Evolutionary conservation across 2,113 vertebrate species (phyloP), one percentile per base, ranked within the genome.

Genomic region (Apistogramma diplotaenia): DNA sequence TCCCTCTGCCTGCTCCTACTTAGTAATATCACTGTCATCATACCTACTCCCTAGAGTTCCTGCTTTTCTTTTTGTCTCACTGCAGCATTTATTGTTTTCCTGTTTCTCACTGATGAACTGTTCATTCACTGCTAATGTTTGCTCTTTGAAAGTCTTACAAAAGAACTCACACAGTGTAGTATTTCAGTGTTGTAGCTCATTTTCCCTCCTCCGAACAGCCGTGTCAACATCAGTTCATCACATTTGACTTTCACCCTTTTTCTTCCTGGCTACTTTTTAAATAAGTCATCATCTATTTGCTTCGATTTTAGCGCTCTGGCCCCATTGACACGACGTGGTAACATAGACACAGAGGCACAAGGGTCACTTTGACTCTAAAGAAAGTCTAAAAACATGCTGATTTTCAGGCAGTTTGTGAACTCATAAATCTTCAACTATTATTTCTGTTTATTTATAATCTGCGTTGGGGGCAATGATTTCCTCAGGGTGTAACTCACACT

Each of bases 1-100:
- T 74, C 82, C 78, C 54, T 29, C 75, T 27, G 4, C 57, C 18
- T 8, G 78, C 65, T 82, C 87, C 29, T 57, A 78, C 67, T 86
- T 76, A 60, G 5, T 7, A 1, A 11, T 6, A 13, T 5, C 29
- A 37, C 83, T 88, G 15, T 49, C 43, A 86, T 83, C 67, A 55
- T 5, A 23, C 72, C 83, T n/a, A n/a, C 58, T 29, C 18, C 46
- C 55, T 8, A 33, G 5, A 15, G 40, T 53, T 33, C 29, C n/a
- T 62, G 76, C 8, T 5, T 6, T 35, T 60, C 81, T 6, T 35
- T 60, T 83, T 54, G n/a, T 62, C 23, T 57, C 53, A 58, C 37
- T 16, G 53, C 53, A 75, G 8, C 62, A 46, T 70, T 77, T 54
- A 55, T 78, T 59, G 25, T 62, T 57, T 1, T 37, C 57, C 58